These are phyloP conservation scores for Scaeva pyrastri DNA, from an alignment of 2,888 invertebrate genomes.

Conservation along the genomic window DNA sequence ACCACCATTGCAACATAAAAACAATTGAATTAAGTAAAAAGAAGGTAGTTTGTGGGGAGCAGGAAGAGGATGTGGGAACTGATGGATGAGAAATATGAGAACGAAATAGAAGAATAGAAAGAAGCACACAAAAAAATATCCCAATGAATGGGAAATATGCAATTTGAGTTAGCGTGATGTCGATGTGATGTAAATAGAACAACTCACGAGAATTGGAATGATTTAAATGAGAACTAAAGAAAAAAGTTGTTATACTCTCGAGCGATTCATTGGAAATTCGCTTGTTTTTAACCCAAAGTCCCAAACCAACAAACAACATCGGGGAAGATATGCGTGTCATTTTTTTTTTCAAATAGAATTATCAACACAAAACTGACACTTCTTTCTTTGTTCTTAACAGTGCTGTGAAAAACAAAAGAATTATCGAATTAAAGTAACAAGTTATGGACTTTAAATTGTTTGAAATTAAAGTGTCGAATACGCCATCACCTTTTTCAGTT, in stretches of 20 bases:
- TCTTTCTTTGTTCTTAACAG: neutral
- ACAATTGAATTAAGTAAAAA: slow-evolving; percentile 30
- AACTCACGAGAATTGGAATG: slow-evolving; percentile 17
- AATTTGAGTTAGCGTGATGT: slow-evolving; percentile 12
- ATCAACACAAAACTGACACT: neutral
- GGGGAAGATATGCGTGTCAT: neutral
- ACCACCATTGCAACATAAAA: slow-evolving; percentile 1
- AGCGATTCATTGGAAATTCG: slow-evolving; percentile 7
- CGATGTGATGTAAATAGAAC: slow-evolving; percentile 27
- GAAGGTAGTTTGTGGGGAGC: neutral
- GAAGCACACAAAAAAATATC: neutral
- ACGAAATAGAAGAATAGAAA: neutral
- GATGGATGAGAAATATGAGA: neutral
- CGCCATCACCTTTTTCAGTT: too few relatives aligned
- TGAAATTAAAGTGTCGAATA: too few relatives aligned
- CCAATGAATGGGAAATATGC: slow-evolving; percentile 26
- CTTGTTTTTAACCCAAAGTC: neutral
- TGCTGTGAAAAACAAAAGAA: neutral
- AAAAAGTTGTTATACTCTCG: neutral
- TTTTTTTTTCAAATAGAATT: neutral
- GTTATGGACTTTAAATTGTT: too few relatives aligned
- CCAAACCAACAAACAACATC: neutral
- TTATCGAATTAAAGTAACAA: too few relatives aligned
- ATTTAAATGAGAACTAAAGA: neutral
- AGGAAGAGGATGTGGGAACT: neutral